Evolutionary conservation across 2,888 invertebrate genomes (phyloP).

Genomic region (Netelia fuscicornis): DNA sequence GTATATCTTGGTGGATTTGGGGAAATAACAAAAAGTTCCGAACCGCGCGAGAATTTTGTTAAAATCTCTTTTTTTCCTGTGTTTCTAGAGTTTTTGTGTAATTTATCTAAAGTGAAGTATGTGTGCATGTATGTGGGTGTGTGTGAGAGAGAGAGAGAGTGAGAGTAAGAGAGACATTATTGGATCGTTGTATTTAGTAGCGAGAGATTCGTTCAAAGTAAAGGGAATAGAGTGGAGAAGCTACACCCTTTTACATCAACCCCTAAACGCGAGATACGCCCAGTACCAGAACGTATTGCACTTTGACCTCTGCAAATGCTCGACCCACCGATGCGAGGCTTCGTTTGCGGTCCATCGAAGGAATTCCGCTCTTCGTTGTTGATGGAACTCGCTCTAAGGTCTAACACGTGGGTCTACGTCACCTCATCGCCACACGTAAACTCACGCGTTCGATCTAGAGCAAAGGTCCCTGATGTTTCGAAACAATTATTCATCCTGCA

Average conservation of each 20-base stretch:
- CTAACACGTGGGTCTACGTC: slow-evolving; percentile 85
- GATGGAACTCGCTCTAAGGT: slow-evolving; percentile 82
- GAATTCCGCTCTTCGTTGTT: slow-evolving; percentile 63
- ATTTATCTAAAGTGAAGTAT: too few species aligned
- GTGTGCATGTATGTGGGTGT: too few species aligned
- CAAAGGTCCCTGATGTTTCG: slow-evolving; percentile 66
- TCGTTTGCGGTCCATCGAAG: slow-evolving; percentile 18
- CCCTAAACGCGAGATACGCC: too few species aligned
- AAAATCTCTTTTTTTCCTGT: slow-evolving; percentile 2
- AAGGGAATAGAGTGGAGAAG: too few species aligned
- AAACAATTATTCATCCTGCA: not conserved
- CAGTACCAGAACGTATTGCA: too few species aligned
- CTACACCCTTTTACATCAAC: too few species aligned
- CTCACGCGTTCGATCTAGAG: slow-evolving; percentile 85
- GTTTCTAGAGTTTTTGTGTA: not conserved
- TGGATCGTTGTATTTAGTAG: too few species aligned
- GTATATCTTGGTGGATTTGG: slow-evolving; percentile 2
- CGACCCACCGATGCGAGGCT: too few species aligned
- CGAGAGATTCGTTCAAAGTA: too few species aligned
- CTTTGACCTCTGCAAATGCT: too few species aligned
- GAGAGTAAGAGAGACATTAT: too few species aligned
- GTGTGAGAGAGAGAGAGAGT: too few species aligned
- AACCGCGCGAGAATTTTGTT: slow-evolving; percentile 4
- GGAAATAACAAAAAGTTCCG: slow-evolving; percentile 8
- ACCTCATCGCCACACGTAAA: slow-evolving; percentile 83